phyloP scores from a whole-genome alignment of 1,140 invertebrate genomes.

The Holotrichia oblita region DNA sequence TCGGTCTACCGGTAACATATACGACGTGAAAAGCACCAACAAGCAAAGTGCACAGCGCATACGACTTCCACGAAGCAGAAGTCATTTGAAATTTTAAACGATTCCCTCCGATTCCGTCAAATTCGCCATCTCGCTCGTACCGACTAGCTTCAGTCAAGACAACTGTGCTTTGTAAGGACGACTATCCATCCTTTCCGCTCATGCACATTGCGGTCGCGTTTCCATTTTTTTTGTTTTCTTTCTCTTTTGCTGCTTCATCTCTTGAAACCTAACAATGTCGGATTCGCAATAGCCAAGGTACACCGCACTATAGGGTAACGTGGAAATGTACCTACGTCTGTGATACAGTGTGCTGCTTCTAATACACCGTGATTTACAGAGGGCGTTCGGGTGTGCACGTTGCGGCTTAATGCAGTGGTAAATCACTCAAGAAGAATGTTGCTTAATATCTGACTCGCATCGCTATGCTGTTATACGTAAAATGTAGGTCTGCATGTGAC shows the following conservation, averaged over 20 bases:
- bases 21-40: not conserved
- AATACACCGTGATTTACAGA: constrained; percentile 7
- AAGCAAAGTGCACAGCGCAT: not conserved
- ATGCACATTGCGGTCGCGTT: too few relatives aligned
- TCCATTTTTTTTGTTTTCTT: too few relatives aligned
- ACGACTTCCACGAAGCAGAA: not conserved
- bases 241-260: not conserved
- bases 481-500: not conserved
- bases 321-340: not conserved
- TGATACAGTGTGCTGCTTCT: not conserved
- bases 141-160: not conserved
- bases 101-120: not conserved
- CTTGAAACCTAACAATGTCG: not conserved
- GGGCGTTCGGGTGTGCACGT: constrained; percentile 9
- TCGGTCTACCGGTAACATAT: not conserved
- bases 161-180: too few relatives aligned
- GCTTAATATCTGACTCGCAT: constrained; percentile 1
- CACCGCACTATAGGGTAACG: not conserved
- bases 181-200: too few relatives aligned
- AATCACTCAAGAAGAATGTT: not conserved
- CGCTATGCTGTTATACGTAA: not conserved
- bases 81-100: not conserved
- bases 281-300: not conserved
- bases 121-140: not conserved
- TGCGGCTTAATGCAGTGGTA: constrained; percentile 4